These are phyloP conservation scores for Paratilapia polleni DNA, from an alignment of 2,113 vertebrate genomes.

Conservation along the genomic window DNA sequence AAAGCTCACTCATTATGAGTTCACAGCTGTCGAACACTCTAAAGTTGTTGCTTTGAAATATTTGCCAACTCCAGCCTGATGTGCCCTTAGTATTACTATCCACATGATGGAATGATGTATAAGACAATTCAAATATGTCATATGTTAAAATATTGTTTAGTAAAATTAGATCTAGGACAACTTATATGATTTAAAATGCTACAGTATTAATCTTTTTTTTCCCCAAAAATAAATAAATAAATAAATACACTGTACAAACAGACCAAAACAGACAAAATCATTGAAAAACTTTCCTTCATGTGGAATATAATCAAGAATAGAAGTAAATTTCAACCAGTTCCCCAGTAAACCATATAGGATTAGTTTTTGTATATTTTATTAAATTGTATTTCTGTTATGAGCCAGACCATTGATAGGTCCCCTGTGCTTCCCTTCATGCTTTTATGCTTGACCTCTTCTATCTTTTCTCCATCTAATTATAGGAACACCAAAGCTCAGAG, in stretches of 20 bases:
- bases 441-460: neutral
- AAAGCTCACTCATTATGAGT: neutral
- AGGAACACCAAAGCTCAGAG: neutral
- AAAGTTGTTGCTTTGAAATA: neutral
- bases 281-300: neutral
- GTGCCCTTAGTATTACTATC: neutral
- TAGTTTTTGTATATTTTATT: neutral
- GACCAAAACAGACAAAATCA: no score
- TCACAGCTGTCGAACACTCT: neutral
- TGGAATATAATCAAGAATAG: neutral
- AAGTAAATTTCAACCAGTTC: neutral
- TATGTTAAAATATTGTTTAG: neutral
- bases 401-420: neutral
- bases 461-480: slow-evolving; percentile 1
- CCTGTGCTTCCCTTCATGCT: neutral
- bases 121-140: neutral
- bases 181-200: neutral
- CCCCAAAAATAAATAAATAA: no score
- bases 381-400: neutral
- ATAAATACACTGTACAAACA: no score
- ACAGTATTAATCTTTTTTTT: no score
- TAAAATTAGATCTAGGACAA: neutral
- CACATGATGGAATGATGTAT: neutral
- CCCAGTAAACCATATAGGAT: neutral
- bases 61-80: neutral